Percentiles rank a stretch among this genome's conserved stretches.
phyloP scores from a whole-genome alignment of 2,888 invertebrate species.

The Malacosoma neustria region DNA sequence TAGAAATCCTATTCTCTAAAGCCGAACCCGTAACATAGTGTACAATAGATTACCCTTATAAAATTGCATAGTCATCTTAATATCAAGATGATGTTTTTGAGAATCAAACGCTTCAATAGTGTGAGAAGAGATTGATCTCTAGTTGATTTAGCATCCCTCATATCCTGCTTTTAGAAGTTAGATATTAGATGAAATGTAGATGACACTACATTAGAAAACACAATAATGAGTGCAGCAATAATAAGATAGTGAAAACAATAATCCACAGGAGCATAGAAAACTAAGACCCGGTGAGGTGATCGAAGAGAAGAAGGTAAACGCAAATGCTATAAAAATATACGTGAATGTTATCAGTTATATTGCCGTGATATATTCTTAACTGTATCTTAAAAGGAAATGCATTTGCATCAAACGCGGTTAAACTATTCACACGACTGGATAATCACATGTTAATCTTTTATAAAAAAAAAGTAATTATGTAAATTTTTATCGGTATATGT shows the following conservation, averaged over 20 bases:
- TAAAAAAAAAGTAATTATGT: slow-evolving; percentile 3
- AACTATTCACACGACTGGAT: slow-evolving; percentile 41
- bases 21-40: slow-evolving; percentile 69
- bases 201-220: slow-evolving; percentile 39
- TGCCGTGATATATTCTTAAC: slow-evolving; percentile 67
- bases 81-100: slow-evolving; percentile 44
- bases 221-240: slow-evolving; percentile 46
- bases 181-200: slow-evolving; percentile 26
- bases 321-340: slow-evolving; percentile 48
- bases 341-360: slow-evolving; percentile 68
- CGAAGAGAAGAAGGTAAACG: slow-evolving; percentile 94
- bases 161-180: slow-evolving; percentile 47
- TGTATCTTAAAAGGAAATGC: slow-evolving; percentile 54
- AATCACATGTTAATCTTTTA: slow-evolving; percentile 36
- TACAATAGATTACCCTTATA: slow-evolving; percentile 37
- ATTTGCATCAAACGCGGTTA: slow-evolving; percentile 61
- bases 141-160: slow-evolving; percentile 50
- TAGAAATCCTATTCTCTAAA: slow-evolving; percentile 68
- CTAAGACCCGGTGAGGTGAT: slow-evolving; percentile 95
- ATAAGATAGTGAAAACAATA: slow-evolving; percentile 68
- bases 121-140: slow-evolving; percentile 38
- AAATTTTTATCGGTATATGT: slow-evolving; percentile 26
- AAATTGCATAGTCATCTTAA: slow-evolving; percentile 46
- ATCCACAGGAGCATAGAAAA: slow-evolving; percentile 88
- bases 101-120: slow-evolving; percentile 47